Evolutionary conservation across 2,888 invertebrate species (phyloP).

Genomic region (Ganaspis brasiliensis): DNA sequence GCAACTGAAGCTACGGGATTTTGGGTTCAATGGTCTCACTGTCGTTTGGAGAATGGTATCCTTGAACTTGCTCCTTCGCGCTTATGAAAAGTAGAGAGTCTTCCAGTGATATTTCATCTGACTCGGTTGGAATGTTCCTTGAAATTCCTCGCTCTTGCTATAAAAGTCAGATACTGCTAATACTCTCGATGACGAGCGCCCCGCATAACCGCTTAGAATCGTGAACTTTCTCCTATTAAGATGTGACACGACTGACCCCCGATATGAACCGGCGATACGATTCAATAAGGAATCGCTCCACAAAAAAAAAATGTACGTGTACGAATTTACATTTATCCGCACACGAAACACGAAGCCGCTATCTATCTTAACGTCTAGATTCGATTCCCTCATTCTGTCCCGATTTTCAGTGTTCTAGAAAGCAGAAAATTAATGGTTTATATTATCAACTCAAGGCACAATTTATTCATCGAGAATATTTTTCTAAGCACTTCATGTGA

Average conservation of each 20-base stretch:
- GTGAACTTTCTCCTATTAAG: slow-evolving; percentile 42
- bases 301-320: slow-evolving; percentile 14
- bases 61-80: slow-evolving; percentile 39
- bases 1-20: slow-evolving; percentile 30
- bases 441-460: no score
- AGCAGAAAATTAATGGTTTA: not conserved
- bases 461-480: no score
- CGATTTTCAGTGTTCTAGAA: not conserved
- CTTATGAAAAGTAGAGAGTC: slow-evolving; percentile 37
- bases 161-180: slow-evolving; percentile 39
- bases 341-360: slow-evolving; percentile 32
- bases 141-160: slow-evolving; percentile 36
- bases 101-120: slow-evolving; percentile 37
- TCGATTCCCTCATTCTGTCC: not conserved
- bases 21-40: slow-evolving; percentile 34
- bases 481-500: no score
- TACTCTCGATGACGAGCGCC: slow-evolving; percentile 25
- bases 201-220: slow-evolving; percentile 23
- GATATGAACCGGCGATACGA: slow-evolving; percentile 38
- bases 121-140: slow-evolving; percentile 40
- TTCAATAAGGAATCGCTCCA: slow-evolving; percentile 36
- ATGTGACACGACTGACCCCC: slow-evolving; percentile 37
- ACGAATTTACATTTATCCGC: slow-evolving; percentile 38
- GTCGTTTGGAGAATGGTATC: slow-evolving; percentile 28
- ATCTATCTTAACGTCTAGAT: slow-evolving; percentile 31